These are phyloP conservation scores for Actinostola sp. DNA, from an alignment of 92 coral and sea anemone genomes.

Conservation along the genomic window DNA sequence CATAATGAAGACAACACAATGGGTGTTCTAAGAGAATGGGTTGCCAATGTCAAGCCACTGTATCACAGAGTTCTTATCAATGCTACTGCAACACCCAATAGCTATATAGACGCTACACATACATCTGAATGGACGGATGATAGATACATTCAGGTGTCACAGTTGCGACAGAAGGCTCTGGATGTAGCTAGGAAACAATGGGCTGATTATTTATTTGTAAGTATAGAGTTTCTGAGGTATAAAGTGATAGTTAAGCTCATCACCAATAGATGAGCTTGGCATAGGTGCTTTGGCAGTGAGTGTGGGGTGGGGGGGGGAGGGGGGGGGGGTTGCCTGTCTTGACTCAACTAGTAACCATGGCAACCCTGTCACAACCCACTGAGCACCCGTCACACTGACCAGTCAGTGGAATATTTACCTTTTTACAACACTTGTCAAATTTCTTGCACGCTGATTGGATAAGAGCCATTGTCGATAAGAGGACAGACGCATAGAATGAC, in stretches of 20 bases:
- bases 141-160: conserved; percentile 67
- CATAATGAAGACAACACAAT: conserved; percentile 93
- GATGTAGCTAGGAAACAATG: conserved; percentile 90
- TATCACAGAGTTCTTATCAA: conserved; percentile 88
- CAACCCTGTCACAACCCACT: no score
- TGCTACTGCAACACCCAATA: conserved; percentile 59
- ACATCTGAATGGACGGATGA: conserved; percentile 75
- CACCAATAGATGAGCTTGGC: neutral
- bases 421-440: no score
- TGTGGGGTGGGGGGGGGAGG: no score
- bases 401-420: no score
- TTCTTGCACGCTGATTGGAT: no score
- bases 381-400: no score
- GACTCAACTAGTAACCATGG: no score
- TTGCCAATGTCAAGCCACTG: conserved; percentile 63
- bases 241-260: no score
- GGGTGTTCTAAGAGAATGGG: conserved; percentile 78
- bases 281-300: no score
- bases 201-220: conserved; percentile 97
- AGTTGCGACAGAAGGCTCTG: conserved; percentile 84
- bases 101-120: conserved; percentile 53
- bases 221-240: conserved; percentile 27
- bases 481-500: no score
- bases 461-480: no score
- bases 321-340: no score